A percentile compares a stretch with the other conserved stretches of the same genome.
phyloP scores from a whole-genome alignment of 1,140 invertebrate genomes.

The Drusus annulatus region DNA sequence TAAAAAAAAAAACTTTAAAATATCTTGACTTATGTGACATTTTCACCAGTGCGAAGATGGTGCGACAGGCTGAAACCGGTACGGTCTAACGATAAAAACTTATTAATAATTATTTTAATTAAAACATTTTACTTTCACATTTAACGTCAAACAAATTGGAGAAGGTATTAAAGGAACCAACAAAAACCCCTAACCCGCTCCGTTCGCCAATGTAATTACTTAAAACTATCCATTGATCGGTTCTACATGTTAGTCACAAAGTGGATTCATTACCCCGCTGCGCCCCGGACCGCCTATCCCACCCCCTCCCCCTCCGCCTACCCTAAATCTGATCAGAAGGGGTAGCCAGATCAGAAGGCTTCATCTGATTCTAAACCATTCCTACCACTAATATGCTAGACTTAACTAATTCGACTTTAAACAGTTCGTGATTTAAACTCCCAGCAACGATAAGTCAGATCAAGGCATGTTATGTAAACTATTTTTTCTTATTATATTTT shows the following conservation, averaged over 20 bases:
- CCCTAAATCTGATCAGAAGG: slow-evolving; percentile 1
- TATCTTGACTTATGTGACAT: no score
- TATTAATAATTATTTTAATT: no score
- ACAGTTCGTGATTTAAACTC: neutral
- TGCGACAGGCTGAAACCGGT: no score
- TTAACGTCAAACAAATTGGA: no score
- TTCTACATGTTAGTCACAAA: slow-evolving; percentile 14
- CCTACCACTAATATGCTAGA: neutral
- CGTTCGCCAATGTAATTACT: slow-evolving; percentile 27
- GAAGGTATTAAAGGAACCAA: no score
- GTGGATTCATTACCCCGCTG: slow-evolving; percentile 13
- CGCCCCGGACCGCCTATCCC: neutral
- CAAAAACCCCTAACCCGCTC: neutral
- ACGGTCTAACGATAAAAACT: no score
- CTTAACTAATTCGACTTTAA: neutral
- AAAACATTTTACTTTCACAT: no score
- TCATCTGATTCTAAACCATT: neutral
- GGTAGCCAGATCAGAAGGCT: neutral
- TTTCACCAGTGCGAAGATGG: no score
- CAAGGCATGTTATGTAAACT: no score
- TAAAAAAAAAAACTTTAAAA: no score
- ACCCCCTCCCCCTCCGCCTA: neutral
- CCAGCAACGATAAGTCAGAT: no score
- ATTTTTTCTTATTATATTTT: no score
- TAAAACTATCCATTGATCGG: slow-evolving; percentile 32